These are phyloP conservation scores for Ellobium chinense DNA, from an alignment of 2,888 invertebrate species.

Conservation along the genomic window DNA sequence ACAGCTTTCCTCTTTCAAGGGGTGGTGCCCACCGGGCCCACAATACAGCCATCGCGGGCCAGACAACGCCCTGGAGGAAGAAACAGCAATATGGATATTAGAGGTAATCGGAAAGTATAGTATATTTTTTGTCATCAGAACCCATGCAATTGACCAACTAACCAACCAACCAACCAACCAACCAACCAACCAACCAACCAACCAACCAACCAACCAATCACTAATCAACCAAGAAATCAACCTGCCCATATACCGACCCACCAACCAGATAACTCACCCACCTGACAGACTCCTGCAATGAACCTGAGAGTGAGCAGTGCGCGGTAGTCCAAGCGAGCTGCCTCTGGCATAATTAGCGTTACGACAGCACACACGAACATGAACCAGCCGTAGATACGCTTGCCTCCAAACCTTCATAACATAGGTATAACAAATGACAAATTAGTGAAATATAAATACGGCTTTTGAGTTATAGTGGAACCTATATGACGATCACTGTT, in stretches of 20 bases:
- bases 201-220: too few species aligned
- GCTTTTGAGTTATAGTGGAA: too few species aligned
- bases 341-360: constrained; percentile 88
- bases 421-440: not conserved
- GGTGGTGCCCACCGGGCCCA: constrained; percentile 74
- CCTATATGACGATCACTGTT: too few species aligned
- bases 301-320: constrained; percentile 86
- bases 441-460: not conserved
- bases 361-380: constrained; percentile 89
- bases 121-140: too few species aligned
- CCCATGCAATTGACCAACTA: too few species aligned
- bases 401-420: constrained; percentile 83
- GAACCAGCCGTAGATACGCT: constrained; percentile 89
- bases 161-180: too few species aligned
- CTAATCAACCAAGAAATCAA: too few species aligned
- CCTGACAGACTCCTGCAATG: constrained; percentile 90
- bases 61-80: constrained; percentile 69
- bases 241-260: too few species aligned
- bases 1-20: constrained; percentile 60
- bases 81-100: too few species aligned
- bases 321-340: constrained; percentile 85
- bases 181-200: too few species aligned
- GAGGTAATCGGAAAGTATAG: too few species aligned
- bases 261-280: too few species aligned
- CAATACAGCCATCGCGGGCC: constrained; percentile 73